Conservation (phyloP, 2,888 invertebrate genomes). For the Luffia ferchaultella region DNA sequence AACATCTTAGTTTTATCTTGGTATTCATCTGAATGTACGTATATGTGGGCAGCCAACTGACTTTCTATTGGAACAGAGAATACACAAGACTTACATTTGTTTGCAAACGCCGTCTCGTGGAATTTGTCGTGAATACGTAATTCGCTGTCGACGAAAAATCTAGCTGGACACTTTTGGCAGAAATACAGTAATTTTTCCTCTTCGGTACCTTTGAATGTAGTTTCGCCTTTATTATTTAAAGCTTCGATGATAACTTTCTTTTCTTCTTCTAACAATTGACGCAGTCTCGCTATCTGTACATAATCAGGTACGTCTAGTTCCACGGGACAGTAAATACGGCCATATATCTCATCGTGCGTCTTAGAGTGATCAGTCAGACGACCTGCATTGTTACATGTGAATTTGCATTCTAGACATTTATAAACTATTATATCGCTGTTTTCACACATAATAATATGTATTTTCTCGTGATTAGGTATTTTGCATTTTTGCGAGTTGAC, state of each 20-base stretch:
- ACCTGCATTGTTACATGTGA: conserved; percentile 76
- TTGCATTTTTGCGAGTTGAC: conserved; percentile 82
- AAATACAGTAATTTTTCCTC: conserved; percentile 69
- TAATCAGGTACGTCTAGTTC: conserved; percentile 72
- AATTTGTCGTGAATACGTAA: conserved; percentile 75
- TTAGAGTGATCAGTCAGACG: conserved; percentile 77
- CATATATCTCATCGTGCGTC: conserved; percentile 76
- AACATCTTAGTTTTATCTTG: conserved; percentile 78
- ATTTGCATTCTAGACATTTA: conserved; percentile 82
- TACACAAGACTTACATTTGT: conserved; percentile 79
- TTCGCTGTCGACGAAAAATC: conserved; percentile 81
- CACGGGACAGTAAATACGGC: conserved; percentile 75
- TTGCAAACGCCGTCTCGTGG: conserved; percentile 69
- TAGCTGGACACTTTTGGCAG: conserved; percentile 84
- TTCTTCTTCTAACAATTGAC: conserved; percentile 45
- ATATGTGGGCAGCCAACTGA: conserved; percentile 73
- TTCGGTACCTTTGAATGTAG: conserved; percentile 23
- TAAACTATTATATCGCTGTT: conserved; percentile 60
- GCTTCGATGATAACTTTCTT: conserved; percentile 30
- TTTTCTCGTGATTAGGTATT: conserved; percentile 84
- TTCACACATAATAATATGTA: conserved; percentile 69
- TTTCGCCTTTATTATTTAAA: conserved; percentile 27
- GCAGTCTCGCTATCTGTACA: conserved; percentile 65
- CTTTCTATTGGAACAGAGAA: conserved; percentile 77
- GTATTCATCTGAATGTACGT: conserved; percentile 81